Evolutionary conservation across 2,888 invertebrate species (phyloP).

Genomic region (Pinctada fucata): DNA sequence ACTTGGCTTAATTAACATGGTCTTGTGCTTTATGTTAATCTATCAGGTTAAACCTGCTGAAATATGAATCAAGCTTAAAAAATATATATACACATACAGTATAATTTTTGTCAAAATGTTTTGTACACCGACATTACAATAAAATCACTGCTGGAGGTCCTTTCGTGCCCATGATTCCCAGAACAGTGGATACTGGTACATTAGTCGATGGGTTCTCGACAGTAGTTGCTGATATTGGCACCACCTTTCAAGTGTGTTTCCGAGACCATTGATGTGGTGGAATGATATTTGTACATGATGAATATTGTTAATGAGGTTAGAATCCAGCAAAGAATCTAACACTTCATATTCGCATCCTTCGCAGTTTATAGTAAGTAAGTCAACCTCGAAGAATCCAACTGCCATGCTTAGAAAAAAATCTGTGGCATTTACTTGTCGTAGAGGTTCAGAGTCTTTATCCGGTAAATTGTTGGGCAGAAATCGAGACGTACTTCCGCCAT

Average conservation of each 20-base stretch:
- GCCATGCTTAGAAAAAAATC: constrained; percentile 43
- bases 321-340: constrained; percentile 34
- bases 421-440: constrained; percentile 39
- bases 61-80: too few species aligned
- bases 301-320: constrained; percentile 33
- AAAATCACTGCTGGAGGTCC: constrained; percentile 12
- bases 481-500: constrained; percentile 1
- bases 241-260: constrained; percentile 35
- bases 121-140: too few species aligned
- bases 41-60: too few species aligned
- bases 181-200: constrained; percentile 43
- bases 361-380: constrained; percentile 44
- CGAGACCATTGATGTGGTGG: constrained; percentile 24
- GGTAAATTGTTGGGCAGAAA: background rate
- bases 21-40: too few species aligned
- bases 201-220: constrained; percentile 42
- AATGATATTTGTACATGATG: constrained; percentile 45
- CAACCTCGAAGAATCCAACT: constrained; percentile 42
- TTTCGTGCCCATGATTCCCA: constrained; percentile 47
- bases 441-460: constrained; percentile 7
- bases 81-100: too few species aligned
- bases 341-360: constrained; percentile 49
- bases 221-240: constrained; percentile 44
- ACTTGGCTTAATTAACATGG: too few species aligned
- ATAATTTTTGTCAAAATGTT: too few species aligned